Evolutionary conservation across 2,797 vertebrate species (phyloP), one percentile per base, ranked within the genome.

Genomic region (Crax fasciolata): DNA sequence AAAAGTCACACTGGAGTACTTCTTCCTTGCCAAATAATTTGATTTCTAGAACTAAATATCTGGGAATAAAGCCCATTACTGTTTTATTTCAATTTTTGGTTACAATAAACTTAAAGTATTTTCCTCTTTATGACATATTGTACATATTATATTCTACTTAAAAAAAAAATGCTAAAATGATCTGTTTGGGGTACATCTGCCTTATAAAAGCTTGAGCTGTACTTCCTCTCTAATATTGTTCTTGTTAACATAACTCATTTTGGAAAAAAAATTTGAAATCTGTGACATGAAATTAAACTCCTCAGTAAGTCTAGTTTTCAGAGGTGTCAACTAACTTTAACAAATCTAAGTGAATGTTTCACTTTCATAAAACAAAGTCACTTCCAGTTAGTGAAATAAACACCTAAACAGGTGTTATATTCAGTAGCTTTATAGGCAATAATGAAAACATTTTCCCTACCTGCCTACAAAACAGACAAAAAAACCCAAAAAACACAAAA

Each of bases 71-170:
- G 95, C 92, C 96, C 96, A 38, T 95, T 91, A 89, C 95, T 96
- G 76, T 92, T 96, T 97, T 77, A 95, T 89, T 97, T 97, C 94
- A 94, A 93, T 90, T 93, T 90, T 95, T 86, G 93, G 94, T 96
- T 96, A 93, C 94, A 97, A 95, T 93, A 96, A 97, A 95, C 88
- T 93, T 91, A 83, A 95, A 96, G 95, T 95, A 93, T 93, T 96
- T 94, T 97, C 91, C 78, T 90, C 81, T 89, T 93, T 94, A 87
- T 97, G 87, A 96, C 95, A 93, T 94, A 89, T 84, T 97, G 86
- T 94, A 96, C 90, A 41, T 76, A 94, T 97, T 94, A 95, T 95
- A 85, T 71, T 91, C 83, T 85, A 94, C 81, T 96, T 92, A 35
- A 62, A 96, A 79, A 81, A 80, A 76, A 76, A 71, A 68, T 54